Percentiles rank a stretch among this genome's conserved stretches.
Conservation (phyloP, 1,140 invertebrate genomes). For the Caenorhabditis briggsae region DNA sequence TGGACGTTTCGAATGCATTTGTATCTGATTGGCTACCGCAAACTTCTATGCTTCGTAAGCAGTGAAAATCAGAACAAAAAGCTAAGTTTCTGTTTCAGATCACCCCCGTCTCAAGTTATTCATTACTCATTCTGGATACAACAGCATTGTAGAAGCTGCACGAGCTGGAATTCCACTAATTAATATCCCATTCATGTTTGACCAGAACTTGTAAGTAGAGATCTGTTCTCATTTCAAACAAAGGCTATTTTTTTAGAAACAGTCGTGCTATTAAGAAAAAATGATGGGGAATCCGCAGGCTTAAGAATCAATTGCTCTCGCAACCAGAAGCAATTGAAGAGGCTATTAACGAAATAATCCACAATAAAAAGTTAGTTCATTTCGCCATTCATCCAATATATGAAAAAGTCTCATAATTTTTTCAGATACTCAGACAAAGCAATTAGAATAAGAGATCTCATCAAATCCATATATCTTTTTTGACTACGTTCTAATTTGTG, state of each 20-base stretch:
- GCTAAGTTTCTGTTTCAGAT: background rate
- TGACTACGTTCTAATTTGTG: no score
- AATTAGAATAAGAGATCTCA: background rate
- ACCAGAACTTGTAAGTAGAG: slow-evolving; percentile 72
- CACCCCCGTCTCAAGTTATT: slow-evolving; percentile 71
- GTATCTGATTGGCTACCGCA: slow-evolving; percentile 64
- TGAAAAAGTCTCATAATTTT: background rate
- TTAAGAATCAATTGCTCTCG: slow-evolving; percentile 7
- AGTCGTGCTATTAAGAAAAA: slow-evolving; percentile 62
- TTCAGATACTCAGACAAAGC: slow-evolving; percentile 11
- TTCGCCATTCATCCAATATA: background rate
- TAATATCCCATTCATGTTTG: slow-evolving; percentile 79
- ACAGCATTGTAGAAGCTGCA: slow-evolving; percentile 79
- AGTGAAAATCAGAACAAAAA: no score
- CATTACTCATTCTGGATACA: slow-evolving; percentile 79
- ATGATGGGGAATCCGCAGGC: slow-evolving; percentile 81
- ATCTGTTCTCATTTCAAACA: background rate
- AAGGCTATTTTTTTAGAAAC: slow-evolving; percentile 62
- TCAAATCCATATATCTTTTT: no score
- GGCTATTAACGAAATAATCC: background rate
- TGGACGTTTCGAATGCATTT: slow-evolving; percentile 49
- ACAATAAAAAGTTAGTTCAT: slow-evolving; percentile 2
- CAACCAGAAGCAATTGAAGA: slow-evolving; percentile 21
- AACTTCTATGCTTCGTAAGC: slow-evolving; percentile 59
- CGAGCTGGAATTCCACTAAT: slow-evolving; percentile 80